Percentiles rank a stretch among this genome's conserved stretches.
phyloP scores from a whole-genome alignment of 2,113 vertebrate species.

The Camelus bactrianus region DNA sequence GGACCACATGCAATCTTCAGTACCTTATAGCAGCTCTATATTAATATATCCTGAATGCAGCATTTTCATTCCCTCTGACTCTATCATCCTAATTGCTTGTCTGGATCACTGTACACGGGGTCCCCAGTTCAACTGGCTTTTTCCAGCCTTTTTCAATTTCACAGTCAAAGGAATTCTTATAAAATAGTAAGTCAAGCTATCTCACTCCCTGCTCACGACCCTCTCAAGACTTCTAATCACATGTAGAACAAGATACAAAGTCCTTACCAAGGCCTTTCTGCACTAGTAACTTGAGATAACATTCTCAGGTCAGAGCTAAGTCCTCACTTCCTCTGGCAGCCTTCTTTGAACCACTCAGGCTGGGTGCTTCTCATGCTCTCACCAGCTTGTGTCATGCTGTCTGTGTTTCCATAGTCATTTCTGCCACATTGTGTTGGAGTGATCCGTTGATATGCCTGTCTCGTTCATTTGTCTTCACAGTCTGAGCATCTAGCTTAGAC shows the following conservation, averaged over 20 bases:
- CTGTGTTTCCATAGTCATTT: neutral
- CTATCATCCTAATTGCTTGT: neutral
- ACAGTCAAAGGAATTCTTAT: neutral
- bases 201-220: neutral
- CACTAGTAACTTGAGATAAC: neutral
- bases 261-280: neutral
- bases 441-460: neutral
- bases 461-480: constrained; percentile 21
- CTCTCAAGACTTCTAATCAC: neutral
- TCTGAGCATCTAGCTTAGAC: neutral
- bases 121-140: neutral
- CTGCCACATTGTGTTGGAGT: neutral
- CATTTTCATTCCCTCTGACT: neutral
- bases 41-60: neutral
- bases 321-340: neutral
- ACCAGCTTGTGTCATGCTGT: neutral
- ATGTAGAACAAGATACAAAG: neutral
- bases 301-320: neutral
- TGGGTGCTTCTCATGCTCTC: neutral
- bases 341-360: neutral
- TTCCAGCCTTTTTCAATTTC: constrained; percentile 14
- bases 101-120: neutral
- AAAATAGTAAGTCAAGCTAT: neutral
- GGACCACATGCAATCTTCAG: neutral
- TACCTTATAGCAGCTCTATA: neutral